These are phyloP conservation scores for Parauchenoglanis punctatus DNA, from an alignment of 2,797 vertebrate genomes.

Conservation along the genomic window DNA sequence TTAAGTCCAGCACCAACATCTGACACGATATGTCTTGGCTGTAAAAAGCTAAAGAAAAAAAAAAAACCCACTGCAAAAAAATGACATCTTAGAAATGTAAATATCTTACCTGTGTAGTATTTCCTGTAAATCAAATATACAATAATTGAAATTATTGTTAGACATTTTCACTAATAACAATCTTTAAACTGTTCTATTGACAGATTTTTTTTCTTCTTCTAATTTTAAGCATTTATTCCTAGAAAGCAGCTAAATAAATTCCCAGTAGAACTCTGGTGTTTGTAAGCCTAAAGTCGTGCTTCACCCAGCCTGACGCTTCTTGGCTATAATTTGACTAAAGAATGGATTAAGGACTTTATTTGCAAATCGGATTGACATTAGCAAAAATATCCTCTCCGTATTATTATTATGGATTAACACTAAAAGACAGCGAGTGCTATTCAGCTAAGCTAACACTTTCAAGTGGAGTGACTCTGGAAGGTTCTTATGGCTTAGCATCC, in stretches of 20 bases:
- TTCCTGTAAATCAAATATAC: not conserved
- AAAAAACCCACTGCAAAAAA: not conserved
- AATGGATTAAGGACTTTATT: not conserved
- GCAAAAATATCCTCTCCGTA: not conserved
- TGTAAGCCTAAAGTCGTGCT: too few species aligned
- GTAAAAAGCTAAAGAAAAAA: not conserved
- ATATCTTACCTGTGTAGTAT: not conserved
- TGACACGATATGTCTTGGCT: not conserved
- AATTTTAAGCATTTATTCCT: not conserved
- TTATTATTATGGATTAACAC: not conserved
- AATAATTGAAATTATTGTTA: not conserved
- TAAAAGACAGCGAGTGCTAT: not conserved
- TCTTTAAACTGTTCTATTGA: not conserved
- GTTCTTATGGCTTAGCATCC: not conserved
- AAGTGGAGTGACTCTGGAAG: not conserved
- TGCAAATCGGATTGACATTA: not conserved
- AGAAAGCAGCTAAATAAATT: not conserved
- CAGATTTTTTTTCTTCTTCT: not conserved
- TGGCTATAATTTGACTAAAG: not conserved
- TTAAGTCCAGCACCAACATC: not conserved
- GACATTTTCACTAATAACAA: not conserved
- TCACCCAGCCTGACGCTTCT: not conserved
- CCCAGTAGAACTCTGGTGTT: not conserved
- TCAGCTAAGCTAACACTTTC: not conserved
- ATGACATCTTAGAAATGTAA: not conserved